Percentiles rank a stretch among this genome's conserved stretches.
phyloP scores from a whole-genome alignment of 2,888 invertebrate genomes.

The Habroteleia sp. region DNA sequence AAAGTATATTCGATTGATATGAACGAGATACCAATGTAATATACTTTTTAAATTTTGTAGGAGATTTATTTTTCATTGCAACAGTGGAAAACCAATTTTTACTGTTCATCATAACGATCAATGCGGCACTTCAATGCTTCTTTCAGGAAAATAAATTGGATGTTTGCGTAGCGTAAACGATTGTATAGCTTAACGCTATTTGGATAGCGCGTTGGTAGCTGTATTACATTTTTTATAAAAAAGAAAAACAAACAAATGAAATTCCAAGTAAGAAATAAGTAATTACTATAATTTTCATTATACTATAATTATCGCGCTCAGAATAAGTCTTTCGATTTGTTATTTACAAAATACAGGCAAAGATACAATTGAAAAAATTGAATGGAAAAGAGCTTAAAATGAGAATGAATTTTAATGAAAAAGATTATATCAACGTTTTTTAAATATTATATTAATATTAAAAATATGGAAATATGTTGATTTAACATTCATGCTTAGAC shows the following conservation, averaged over 20 bases:
- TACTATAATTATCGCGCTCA: no score
- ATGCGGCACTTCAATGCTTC: conserved; percentile 45
- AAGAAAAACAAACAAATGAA: conserved; percentile 6
- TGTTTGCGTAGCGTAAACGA: conserved; percentile 59
- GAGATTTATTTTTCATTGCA: conserved; percentile 43
- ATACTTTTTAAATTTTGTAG: conserved; percentile 47
- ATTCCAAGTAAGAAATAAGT: no score
- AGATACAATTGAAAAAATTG: no score
- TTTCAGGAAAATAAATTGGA: conserved; percentile 61
- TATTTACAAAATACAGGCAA: no score
- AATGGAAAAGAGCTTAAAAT: no score
- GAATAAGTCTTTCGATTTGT: no score
- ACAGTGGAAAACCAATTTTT: conserved; percentile 53
- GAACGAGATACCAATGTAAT: conserved; percentile 38
- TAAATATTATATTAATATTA: no score
- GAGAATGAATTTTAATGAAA: no score
- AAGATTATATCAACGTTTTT: no score
- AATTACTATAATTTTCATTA: no score
- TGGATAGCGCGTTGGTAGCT: conserved; percentile 40
- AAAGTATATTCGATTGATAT: conserved; percentile 19
- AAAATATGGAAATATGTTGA: no score
- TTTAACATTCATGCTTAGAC: no score
- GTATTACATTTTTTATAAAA: conserved; percentile 53
- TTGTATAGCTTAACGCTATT: conserved; percentile 55
- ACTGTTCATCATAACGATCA: conserved; percentile 58